Evolutionary conservation across 2,113 vertebrate genomes (phyloP).

Genomic region (Romanogobio albipinnatus): DNA sequence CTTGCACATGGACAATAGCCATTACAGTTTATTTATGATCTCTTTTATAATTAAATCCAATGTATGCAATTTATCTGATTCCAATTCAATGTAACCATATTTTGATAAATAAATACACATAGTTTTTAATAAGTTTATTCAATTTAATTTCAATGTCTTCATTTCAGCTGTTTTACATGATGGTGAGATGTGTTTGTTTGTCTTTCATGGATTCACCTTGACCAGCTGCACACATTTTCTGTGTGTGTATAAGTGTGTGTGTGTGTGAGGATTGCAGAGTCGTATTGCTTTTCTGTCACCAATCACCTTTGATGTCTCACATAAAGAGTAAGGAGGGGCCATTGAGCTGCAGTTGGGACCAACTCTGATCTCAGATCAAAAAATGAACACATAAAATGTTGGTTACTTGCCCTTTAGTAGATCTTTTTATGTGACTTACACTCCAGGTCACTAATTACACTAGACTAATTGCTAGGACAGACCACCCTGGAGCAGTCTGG

Average conservation of each 20-base stretch:
- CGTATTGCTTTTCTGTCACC: constrained; percentile 22
- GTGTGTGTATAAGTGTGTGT: background rate
- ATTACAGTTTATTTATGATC: background rate
- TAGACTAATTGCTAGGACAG: background rate
- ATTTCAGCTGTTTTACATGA: background rate
- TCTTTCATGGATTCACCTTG: constrained; percentile 1
- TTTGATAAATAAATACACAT: background rate
- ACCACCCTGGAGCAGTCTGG: background rate
- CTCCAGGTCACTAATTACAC: background rate
- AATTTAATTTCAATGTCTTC: background rate
- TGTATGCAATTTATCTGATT: too few relatives aligned
- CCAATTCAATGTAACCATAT: background rate
- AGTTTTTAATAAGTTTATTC: background rate
- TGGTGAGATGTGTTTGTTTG: background rate
- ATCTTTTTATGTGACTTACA: background rate
- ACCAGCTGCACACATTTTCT: background rate
- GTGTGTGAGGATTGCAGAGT: background rate
- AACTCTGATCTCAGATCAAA: background rate
- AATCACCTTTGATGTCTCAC: constrained; percentile 10
- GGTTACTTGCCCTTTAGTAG: constrained; percentile 4
- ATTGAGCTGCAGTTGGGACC: background rate
- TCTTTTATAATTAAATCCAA: background rate
- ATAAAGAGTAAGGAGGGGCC: background rate
- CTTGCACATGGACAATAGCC: background rate
- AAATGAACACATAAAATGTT: background rate